Percentiles rank a stretch among this genome's conserved stretches.
phyloP scores from a whole-genome alignment of 2,797 vertebrate genomes.

The Nannoperca australis region DNA sequence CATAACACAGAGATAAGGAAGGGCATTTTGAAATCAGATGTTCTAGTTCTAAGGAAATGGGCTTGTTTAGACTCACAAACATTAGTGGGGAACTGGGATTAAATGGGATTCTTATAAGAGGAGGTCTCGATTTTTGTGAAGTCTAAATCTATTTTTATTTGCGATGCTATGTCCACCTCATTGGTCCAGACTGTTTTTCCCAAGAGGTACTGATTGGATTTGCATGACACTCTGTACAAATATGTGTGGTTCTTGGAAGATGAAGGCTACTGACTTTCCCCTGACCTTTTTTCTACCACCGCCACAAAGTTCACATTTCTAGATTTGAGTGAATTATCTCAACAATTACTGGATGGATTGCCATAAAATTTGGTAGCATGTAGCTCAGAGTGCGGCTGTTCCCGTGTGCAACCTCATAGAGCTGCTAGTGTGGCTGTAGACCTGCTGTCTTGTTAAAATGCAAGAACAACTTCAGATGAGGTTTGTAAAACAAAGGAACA shows the following conservation, averaged over 20 bases:
- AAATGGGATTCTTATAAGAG: conserved; percentile 21
- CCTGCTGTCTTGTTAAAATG: neutral
- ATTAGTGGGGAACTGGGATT: conserved; percentile 27
- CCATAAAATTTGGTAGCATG: neutral
- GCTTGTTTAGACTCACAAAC: conserved; percentile 40
- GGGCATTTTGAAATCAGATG: conserved; percentile 57
- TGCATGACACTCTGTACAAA: neutral
- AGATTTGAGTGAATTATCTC: neutral
- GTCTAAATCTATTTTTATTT: neutral
- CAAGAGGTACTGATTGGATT: neutral
- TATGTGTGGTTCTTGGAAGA: neutral
- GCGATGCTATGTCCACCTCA: neutral
- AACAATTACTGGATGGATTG: neutral
- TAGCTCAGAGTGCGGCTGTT: no score
- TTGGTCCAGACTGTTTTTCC: neutral
- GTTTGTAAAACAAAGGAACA: neutral
- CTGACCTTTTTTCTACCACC: neutral
- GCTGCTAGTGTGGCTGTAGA: neutral
- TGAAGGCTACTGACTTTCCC: neutral
- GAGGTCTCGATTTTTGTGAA: conserved; percentile 1
- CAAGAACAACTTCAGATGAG: neutral
- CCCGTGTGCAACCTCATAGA: neutral
- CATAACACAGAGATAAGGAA: conserved; percentile 71
- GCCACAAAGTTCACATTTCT: neutral
- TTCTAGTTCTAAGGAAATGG: conserved; percentile 50